Conservation (phyloP, 1,140 invertebrate species). For the Hyles euphorbiae region DNA sequence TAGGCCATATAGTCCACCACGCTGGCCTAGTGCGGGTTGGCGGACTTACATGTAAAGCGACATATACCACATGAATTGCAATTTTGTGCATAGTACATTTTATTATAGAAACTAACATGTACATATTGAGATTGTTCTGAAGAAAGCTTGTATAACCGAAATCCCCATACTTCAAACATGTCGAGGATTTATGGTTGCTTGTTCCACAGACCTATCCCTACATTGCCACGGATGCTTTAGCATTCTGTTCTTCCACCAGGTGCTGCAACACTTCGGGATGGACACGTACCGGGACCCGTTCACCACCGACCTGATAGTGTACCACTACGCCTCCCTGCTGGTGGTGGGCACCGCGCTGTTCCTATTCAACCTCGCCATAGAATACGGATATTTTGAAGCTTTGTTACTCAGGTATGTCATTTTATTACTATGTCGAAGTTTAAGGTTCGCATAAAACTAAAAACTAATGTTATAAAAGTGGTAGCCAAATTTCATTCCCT, state of each 20-base stretch:
- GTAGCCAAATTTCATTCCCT: too few relatives aligned
- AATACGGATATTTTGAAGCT: constrained; percentile 68
- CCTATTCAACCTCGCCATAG: constrained; percentile 76
- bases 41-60: too few relatives aligned
- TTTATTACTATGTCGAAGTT: too few relatives aligned
- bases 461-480: too few relatives aligned
- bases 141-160: neutral
- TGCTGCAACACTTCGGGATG: constrained; percentile 79
- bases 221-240: too few relatives aligned
- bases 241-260: constrained; percentile 26
- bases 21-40: too few relatives aligned
- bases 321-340: constrained; percentile 73
- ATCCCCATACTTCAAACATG: too few relatives aligned
- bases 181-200: too few relatives aligned
- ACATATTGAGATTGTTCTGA: neutral
- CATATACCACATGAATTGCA: neutral
- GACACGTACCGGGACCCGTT: constrained; percentile 80
- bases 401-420: constrained; percentile 43
- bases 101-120: neutral
- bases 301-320: constrained; percentile 72
- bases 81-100: neutral
- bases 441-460: too few relatives aligned
- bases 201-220: neutral
- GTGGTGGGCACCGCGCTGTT: constrained; percentile 72
- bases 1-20: too few relatives aligned